A percentile compares a stretch with the other conserved stretches of the same genome.
Evolutionary conservation across 2,797 vertebrate genomes (phyloP).

Genomic region (Prunella strophiata): DNA sequence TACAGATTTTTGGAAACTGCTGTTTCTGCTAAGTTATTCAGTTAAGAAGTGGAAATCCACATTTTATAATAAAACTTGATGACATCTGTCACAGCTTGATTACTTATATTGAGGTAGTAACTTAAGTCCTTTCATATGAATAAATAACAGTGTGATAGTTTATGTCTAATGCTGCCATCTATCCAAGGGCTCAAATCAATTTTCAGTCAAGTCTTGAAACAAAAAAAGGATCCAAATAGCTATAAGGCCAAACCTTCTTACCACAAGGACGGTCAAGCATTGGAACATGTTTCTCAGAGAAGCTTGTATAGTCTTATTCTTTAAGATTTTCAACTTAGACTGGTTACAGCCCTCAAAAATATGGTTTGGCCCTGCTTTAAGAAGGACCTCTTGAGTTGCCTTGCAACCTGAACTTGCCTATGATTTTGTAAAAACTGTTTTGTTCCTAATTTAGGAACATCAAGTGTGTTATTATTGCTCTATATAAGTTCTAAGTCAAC

Average conservation of each 20-base stretch:
- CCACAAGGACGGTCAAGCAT: accelerated
- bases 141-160: neutral
- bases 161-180: neutral
- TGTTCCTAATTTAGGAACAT: neutral
- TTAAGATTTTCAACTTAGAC: neutral
- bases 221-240: neutral
- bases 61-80: constrained; percentile 49
- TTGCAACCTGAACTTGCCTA: neutral
- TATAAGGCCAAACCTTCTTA: neutral
- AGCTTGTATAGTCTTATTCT: neutral
- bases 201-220: neutral
- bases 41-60: constrained; percentile 34
- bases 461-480: neutral
- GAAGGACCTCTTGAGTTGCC: neutral
- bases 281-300: neutral
- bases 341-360: neutral
- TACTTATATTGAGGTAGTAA: constrained; percentile 9
- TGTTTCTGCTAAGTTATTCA: constrained; percentile 68
- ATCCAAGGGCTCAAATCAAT: neutral
- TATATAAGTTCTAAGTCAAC: neutral
- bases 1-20: constrained; percentile 66
- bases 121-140: neutral
- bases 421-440: neutral
- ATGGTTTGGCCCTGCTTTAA: neutral
- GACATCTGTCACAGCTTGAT: constrained; percentile 58